Evolutionary conservation across 2,113 vertebrate genomes (phyloP).

Genomic region (Stictonetta naevosa): DNA sequence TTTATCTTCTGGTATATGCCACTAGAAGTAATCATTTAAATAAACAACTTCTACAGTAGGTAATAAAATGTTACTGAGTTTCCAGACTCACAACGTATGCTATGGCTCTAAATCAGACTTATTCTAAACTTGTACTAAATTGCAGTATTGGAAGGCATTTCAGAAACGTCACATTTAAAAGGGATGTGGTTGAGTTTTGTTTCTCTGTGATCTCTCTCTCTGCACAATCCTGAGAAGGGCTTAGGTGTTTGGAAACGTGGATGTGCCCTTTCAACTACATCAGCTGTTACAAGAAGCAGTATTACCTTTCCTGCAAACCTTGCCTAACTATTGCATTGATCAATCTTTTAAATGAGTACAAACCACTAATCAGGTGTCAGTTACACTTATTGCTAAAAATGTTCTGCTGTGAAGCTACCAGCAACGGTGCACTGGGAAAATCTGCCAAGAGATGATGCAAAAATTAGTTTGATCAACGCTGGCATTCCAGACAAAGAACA

Average conservation of each 20-base stretch:
- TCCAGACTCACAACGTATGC: neutral
- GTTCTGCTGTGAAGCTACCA: conserved; percentile 5
- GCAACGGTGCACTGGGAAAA: neutral
- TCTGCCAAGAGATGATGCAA: neutral
- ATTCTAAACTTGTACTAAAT: neutral
- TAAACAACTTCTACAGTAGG: conserved; percentile 27
- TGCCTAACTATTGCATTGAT: neutral
- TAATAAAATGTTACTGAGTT: conserved; percentile 39
- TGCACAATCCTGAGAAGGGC: neutral
- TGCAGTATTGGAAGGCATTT: neutral
- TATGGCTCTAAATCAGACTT: conserved; percentile 8
- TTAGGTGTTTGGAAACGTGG: neutral
- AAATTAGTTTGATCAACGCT: neutral
- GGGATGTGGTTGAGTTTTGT: neutral
- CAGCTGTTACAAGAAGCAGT: neutral
- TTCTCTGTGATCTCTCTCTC: neutral
- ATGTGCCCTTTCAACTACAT: neutral
- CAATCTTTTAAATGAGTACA: neutral
- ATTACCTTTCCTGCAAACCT: neutral
- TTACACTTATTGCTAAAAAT: neutral
- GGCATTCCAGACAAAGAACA: neutral
- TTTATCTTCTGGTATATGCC: conserved; percentile 17
- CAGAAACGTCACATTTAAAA: neutral
- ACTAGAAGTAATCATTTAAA: conserved; percentile 49
- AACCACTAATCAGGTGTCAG: conserved; percentile 5